Percentiles rank a stretch among this genome's conserved stretches.
phyloP scores from a whole-genome alignment of 2,888 invertebrate species.

The Hemaris fuciformis region DNA sequence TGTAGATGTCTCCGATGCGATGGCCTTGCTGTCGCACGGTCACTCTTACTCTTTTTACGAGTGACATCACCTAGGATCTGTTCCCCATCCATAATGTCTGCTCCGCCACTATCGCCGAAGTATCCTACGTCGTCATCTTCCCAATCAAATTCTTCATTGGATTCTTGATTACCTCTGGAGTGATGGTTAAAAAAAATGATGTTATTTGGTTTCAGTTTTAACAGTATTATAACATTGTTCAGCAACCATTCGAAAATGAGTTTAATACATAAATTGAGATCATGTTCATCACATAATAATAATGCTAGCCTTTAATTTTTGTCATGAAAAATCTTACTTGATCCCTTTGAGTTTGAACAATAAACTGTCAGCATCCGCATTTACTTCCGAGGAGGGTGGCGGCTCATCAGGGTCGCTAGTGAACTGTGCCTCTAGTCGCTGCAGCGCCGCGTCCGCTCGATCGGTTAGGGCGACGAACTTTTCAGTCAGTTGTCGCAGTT shows the following conservation, averaged over 20 bases:
- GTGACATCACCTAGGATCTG: constrained; percentile 40
- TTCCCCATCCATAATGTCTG: constrained; percentile 63
- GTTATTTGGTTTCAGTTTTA: neutral
- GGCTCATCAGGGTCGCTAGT: constrained; percentile 50
- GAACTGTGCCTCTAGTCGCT: constrained; percentile 60
- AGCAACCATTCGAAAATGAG: too few relatives aligned
- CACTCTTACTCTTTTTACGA: constrained; percentile 26
- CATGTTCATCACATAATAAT: too few relatives aligned
- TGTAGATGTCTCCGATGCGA: constrained; percentile 77
- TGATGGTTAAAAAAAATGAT: neutral
- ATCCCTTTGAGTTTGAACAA: constrained; percentile 58
- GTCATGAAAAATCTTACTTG: constrained; percentile 42
- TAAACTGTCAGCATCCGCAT: constrained; percentile 60
- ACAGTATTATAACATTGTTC: too few relatives aligned
- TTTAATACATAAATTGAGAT: too few relatives aligned
- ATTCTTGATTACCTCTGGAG: constrained; percentile 51
- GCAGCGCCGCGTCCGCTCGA: constrained; percentile 69
- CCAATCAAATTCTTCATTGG: constrained; percentile 57
- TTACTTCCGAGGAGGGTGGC: constrained; percentile 56
- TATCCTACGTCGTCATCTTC: constrained; percentile 58
- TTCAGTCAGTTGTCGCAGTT: constrained; percentile 68
- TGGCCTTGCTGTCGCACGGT: constrained; percentile 44
- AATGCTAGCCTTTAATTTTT: too few relatives aligned
- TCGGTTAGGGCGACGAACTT: constrained; percentile 73
- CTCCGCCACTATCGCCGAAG: constrained; percentile 57